Base-by-base conservation (phyloP, 2,888 invertebrate species). In the Catocala fraxini region DNA sequence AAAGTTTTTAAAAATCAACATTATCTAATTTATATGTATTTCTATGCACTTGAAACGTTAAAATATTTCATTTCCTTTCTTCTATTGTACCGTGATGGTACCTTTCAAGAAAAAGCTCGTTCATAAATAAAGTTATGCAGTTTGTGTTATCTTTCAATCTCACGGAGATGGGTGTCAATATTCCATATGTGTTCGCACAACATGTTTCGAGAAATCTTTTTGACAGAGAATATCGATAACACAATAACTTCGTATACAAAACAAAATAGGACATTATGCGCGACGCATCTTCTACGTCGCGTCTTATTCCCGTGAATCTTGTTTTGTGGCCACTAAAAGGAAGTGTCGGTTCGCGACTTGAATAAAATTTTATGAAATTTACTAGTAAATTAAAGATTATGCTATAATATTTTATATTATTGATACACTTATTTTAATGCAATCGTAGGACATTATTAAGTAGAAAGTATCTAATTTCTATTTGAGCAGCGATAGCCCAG, bases 241-340 rank as follows among this genome's bases (percentile, higher is more conserved):
- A 76, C 70, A 83, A 83, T 86, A 81, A 81, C 70, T 82, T 78
- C 81, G 77, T 79, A 81, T 75, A 81, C 77, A 81, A 80, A 80
- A 81, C 81, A 81, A 78, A 79, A 77, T 75, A 79, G 73, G 74
- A 80, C 84, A 86, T 87, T 88, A 91, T 90, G 88, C 89, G 74
- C 83, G 80, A 77, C 87, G 86, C 86, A 89, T 88, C 87, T 79
- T 79, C 70, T 70, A 61, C 73, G 84, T 82, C 83, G 81, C 83
- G 84, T 83, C 84, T 82, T 84, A 82, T 89, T 90, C 89, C 88
- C 80, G 79, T 79, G 87, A 86, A 89, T 85, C 82, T 83, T 75
- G 74, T 52, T 59, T 65, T 66, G 45, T 74, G 75, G 79, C 75
- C 65, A 47, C 63, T 41, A 71, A 72, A 68, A 59, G 51, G 7